These are phyloP conservation scores for Neotoma lepida DNA, from an alignment of 2,113 vertebrate species.

Conservation along the genomic window DNA sequence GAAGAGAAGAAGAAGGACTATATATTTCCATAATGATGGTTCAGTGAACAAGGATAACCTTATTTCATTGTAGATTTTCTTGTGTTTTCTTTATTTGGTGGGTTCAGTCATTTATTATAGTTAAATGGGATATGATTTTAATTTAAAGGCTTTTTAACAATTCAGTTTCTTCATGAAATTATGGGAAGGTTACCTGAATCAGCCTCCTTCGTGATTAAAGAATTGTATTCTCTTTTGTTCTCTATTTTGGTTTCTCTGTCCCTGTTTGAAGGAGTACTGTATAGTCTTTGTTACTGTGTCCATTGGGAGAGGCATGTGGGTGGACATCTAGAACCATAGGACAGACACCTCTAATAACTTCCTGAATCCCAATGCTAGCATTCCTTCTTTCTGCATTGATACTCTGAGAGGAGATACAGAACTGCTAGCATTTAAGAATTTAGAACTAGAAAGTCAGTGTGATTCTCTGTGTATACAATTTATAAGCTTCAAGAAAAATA, in stretches of 20 bases:
- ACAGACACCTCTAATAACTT: neutral
- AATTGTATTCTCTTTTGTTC: slow-evolving; percentile 34
- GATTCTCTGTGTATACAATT: slow-evolving; percentile 47
- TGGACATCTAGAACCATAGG: neutral
- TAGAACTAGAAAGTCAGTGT: slow-evolving; percentile 22
- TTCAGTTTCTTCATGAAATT: slow-evolving; percentile 50
- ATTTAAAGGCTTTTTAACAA: slow-evolving; percentile 51
- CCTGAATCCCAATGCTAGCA: neutral
- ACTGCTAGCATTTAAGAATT: slow-evolving; percentile 41
- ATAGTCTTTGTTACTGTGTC: slow-evolving; percentile 37
- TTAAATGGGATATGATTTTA: slow-evolving; percentile 7
- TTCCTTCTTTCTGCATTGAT: neutral
- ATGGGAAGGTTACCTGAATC: slow-evolving; percentile 41
- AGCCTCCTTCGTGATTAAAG: slow-evolving; percentile 4
- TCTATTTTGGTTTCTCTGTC: slow-evolving; percentile 7
- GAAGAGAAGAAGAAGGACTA: neutral
- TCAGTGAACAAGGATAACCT: slow-evolving; percentile 53
- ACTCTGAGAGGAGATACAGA: neutral
- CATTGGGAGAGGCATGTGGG: neutral
- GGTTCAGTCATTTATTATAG: neutral
- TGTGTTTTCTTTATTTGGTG: slow-evolving; percentile 59
- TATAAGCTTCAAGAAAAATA: slow-evolving; percentile 33
- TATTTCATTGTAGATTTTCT: slow-evolving; percentile 59
- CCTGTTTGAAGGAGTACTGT: slow-evolving; percentile 24
- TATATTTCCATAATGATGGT: slow-evolving; percentile 40